Conservation (phyloP, 2,113 vertebrate species). For the Urocitellus parryii region DNA sequence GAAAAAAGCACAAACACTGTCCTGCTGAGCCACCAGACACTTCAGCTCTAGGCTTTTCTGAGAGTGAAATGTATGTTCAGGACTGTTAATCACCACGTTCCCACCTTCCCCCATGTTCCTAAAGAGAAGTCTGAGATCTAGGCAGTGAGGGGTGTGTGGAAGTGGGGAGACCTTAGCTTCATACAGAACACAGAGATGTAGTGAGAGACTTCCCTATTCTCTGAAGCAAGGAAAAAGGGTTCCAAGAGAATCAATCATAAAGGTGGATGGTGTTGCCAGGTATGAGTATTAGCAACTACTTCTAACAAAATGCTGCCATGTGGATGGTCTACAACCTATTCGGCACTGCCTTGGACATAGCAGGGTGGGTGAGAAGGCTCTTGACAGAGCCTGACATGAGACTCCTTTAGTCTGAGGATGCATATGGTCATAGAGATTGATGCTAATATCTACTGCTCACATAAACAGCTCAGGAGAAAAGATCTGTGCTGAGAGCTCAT, state of each 20-base stretch:
- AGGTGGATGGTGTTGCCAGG: background rate
- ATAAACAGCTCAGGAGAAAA: background rate
- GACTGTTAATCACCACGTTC: background rate
- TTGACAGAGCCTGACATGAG: background rate
- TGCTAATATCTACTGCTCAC: background rate
- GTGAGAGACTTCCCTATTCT: background rate
- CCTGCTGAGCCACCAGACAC: background rate
- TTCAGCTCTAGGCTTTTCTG: background rate
- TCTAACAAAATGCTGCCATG: background rate
- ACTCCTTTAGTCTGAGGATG: background rate
- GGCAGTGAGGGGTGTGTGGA: background rate
- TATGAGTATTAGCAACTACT: background rate
- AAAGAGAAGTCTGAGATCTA: background rate
- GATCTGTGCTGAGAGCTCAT: background rate
- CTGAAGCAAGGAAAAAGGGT: background rate
- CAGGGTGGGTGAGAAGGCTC: background rate
- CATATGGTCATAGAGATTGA: background rate
- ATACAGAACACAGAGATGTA: accelerated
- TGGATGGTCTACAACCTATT: background rate
- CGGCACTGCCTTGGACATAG: background rate
- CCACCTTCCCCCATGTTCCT: background rate
- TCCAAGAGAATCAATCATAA: background rate
- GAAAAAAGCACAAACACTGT: background rate
- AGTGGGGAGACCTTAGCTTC: background rate
- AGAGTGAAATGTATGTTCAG: background rate